A percentile compares a stretch with the other conserved stretches of the same genome.
Conservation (phyloP, 2,113 vertebrate species). For the Gopherus flavomarginatus region DNA sequence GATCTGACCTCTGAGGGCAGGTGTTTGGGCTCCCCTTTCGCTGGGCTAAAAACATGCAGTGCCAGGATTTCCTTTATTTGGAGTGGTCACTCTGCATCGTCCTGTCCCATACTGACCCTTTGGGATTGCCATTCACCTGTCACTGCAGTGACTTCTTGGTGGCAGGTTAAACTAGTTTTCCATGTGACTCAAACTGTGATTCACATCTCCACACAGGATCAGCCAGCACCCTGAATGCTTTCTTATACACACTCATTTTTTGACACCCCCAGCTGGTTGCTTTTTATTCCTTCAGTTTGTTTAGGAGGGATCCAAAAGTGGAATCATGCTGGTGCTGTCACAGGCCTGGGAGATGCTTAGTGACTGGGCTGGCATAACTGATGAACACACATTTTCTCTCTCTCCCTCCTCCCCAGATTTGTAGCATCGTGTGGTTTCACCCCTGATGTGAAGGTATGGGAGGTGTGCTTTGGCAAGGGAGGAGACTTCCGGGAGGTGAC, state of each 20-base stretch:
- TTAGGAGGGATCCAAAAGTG: not conserved
- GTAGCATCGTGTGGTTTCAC: constrained; percentile 96
- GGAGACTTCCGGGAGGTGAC: constrained; percentile 91
- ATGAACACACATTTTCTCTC: not conserved
- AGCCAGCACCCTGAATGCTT: not conserved
- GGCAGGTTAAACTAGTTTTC: not conserved
- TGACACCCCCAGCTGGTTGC: not conserved
- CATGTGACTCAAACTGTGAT: not conserved
- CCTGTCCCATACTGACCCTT: not conserved
- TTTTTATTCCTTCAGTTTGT: not conserved
- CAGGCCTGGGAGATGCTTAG: not conserved
- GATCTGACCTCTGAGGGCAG: not conserved
- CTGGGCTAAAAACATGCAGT: not conserved
- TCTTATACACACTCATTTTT: fast-evolving
- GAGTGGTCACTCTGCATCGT: not conserved
- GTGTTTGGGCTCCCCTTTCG: not conserved
- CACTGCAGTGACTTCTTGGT: not conserved
- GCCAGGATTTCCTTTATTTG: not conserved
- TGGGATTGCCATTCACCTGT: not conserved
- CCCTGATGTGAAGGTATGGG: constrained; percentile 97
- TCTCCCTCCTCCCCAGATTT: constrained; percentile 80
- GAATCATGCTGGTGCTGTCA: not conserved
- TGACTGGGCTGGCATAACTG: not conserved
- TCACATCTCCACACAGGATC: not conserved
- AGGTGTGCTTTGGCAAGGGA: constrained; percentile 90